These are phyloP conservation scores for Melinopterus prodromus DNA, from an alignment of 2,888 invertebrate genomes.

Conservation along the genomic window DNA sequence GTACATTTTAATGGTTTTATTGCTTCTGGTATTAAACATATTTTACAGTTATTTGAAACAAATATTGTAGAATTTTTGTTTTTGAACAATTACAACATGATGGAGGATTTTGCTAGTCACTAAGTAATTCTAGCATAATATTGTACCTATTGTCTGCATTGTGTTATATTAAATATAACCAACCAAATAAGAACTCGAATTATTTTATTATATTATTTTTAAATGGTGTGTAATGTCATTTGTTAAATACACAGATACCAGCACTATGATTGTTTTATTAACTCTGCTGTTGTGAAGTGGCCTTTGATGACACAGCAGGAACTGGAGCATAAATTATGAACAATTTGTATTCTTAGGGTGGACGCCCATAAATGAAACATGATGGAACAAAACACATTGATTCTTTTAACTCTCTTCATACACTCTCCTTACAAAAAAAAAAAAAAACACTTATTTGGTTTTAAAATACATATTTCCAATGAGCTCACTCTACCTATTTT, in stretches of 20 bases:
- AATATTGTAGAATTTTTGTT: neutral
- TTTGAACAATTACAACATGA: neutral
- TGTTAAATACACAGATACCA: neutral
- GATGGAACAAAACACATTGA: no score
- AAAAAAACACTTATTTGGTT: no score
- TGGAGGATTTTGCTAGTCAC: neutral
- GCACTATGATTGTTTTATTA: neutral
- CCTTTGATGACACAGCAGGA: neutral
- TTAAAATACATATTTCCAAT: no score
- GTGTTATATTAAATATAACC: neutral
- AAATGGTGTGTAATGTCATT: neutral
- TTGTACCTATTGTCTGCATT: neutral
- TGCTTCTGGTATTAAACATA: conserved; percentile 14
- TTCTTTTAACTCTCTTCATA: no score
- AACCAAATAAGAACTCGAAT: neutral
- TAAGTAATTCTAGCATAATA: neutral
- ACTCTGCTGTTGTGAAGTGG: neutral
- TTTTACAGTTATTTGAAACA: neutral
- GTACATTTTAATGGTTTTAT: conserved; percentile 21
- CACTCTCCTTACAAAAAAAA: no score
- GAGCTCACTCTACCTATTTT: no score
- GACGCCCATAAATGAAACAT: neutral
- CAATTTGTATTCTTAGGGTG: no score
- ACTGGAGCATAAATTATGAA: no score
- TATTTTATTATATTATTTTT: neutral